Evolutionary conservation across 2,113 vertebrate genomes (phyloP).

Genomic region (Neoarius graeffei): DNA sequence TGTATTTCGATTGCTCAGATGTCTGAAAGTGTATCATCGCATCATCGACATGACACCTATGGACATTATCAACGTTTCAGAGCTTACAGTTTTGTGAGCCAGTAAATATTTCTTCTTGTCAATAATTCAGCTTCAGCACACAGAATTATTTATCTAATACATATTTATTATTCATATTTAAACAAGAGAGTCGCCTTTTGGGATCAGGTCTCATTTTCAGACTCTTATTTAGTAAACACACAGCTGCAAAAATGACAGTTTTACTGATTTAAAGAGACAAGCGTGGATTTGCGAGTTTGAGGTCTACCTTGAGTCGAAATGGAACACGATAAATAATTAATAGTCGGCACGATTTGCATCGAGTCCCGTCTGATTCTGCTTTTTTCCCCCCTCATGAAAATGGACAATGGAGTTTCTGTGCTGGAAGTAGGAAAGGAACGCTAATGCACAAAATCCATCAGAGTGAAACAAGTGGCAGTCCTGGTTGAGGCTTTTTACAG

Average conservation of each 20-base stretch:
- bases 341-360: constrained; percentile 71
- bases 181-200: constrained; percentile 75
- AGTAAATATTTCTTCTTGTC: constrained; percentile 69
- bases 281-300: constrained; percentile 72
- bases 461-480: constrained; percentile 48
- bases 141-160: constrained; percentile 81
- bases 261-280: constrained; percentile 79
- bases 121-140: constrained; percentile 75
- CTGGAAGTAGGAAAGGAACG: constrained; percentile 50
- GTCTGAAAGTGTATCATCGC: not conserved
- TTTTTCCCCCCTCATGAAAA: constrained; percentile 52
- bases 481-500: constrained; percentile 41
- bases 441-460: constrained; percentile 45
- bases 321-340: constrained; percentile 77
- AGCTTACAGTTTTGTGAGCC: constrained; percentile 67
- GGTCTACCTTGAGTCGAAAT: constrained; percentile 78
- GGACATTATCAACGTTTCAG: constrained; percentile 63
- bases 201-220: constrained; percentile 84
- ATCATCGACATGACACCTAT: constrained; percentile 52
- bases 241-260: constrained; percentile 72
- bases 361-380: constrained; percentile 53
- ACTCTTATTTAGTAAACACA: constrained; percentile 80
- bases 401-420: constrained; percentile 65
- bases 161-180: constrained; percentile 81
- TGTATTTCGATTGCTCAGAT: not conserved